Evolutionary conservation across 2,888 invertebrate species (phyloP).

Genomic region (Macaria liturata): DNA sequence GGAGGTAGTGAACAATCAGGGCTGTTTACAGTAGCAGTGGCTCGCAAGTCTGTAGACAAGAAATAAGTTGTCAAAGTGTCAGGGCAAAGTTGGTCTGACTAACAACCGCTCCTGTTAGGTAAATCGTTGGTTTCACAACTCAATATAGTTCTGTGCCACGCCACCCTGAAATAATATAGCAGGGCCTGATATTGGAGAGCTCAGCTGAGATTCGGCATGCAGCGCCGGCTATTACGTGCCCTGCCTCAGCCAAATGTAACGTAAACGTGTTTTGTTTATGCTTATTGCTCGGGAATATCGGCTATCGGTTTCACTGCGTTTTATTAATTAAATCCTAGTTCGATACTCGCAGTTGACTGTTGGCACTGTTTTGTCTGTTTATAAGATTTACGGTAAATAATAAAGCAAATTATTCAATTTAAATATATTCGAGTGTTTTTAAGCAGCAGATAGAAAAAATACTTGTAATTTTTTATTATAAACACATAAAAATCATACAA

Average conservation of each 20-base stretch:
- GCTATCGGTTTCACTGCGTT: slow-evolving; percentile 44
- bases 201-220: slow-evolving; percentile 68
- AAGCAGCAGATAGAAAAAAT: too few species aligned
- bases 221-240: slow-evolving; percentile 58
- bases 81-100: slow-evolving; percentile 75
- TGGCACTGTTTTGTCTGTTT: too few species aligned
- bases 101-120: slow-evolving; percentile 75
- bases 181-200: slow-evolving; percentile 69
- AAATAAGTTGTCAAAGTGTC: slow-evolving; percentile 83
- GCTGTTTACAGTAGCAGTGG: slow-evolving; percentile 68
- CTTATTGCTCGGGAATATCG: slow-evolving; percentile 47
- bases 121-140: slow-evolving; percentile 80
- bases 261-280: slow-evolving; percentile 70
- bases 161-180: slow-evolving; percentile 75
- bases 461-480: too few species aligned
- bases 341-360: too few species aligned
- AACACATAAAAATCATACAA: too few species aligned
- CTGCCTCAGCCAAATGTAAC: slow-evolving; percentile 64
- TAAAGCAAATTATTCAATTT: too few species aligned
- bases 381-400: too few species aligned
- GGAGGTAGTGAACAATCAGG: slow-evolving; percentile 58
- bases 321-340: slow-evolving; percentile 40
- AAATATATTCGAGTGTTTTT: too few species aligned
- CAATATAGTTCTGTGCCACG: slow-evolving; percentile 65
- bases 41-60: slow-evolving; percentile 75